A percentile compares a stretch with the other conserved stretches of the same genome.
Conservation (phyloP, 2,797 vertebrate genomes). For the Sebastes vulpes region DNA sequence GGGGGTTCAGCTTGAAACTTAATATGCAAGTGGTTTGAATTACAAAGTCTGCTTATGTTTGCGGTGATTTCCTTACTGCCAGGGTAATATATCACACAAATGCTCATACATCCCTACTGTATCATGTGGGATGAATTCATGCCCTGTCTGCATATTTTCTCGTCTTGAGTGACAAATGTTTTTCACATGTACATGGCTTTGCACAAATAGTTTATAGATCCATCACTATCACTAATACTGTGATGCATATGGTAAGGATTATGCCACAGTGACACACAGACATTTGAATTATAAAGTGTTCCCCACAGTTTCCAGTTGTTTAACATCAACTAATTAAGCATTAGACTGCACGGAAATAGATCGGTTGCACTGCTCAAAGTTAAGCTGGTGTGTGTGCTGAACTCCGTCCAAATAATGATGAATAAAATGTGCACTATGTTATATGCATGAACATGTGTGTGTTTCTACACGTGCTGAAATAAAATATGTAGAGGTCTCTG, state of each 20-base stretch:
- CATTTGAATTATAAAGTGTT: slow-evolving; percentile 49
- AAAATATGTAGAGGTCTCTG: slow-evolving; percentile 1
- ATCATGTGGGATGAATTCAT: slow-evolving; percentile 40
- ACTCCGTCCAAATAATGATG: not conserved
- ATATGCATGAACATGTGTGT: not conserved
- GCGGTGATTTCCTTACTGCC: slow-evolving; percentile 36
- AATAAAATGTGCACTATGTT: slow-evolving; percentile 10
- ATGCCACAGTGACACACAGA: slow-evolving; percentile 41
- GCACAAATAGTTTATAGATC: slow-evolving; percentile 67
- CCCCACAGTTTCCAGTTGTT: slow-evolving; percentile 33
- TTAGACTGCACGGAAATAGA: slow-evolving; percentile 8
- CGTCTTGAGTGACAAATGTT: slow-evolving; percentile 57
- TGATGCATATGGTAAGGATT: slow-evolving; percentile 66
- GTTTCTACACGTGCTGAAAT: slow-evolving; percentile 22
- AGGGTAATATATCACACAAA: slow-evolving; percentile 47
- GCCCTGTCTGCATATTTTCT: slow-evolving; percentile 43
- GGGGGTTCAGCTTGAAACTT: slow-evolving; percentile 21
- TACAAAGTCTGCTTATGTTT: slow-evolving; percentile 53
- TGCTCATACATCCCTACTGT: slow-evolving; percentile 33
- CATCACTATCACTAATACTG: slow-evolving; percentile 59
- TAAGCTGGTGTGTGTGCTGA: slow-evolving; percentile 9
- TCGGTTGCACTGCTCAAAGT: slow-evolving; percentile 7
- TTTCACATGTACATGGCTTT: slow-evolving; percentile 68
- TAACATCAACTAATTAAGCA: slow-evolving; percentile 32
- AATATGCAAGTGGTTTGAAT: slow-evolving; percentile 61